phyloP scores from a whole-genome alignment of 2,888 invertebrate species.

The Allophyes oxyacanthae region DNA sequence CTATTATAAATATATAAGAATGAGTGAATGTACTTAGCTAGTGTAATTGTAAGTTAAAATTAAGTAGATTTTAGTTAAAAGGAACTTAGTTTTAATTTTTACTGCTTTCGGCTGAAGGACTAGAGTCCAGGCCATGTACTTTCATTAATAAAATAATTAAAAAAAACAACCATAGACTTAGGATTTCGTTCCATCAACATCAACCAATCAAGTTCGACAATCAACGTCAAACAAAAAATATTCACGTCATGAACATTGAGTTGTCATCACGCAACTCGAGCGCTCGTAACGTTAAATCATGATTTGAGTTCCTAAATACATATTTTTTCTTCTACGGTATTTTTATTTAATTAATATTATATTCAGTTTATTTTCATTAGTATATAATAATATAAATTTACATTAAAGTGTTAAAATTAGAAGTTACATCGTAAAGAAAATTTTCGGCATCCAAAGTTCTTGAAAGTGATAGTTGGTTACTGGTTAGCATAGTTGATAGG shows the following conservation, averaged over 20 bases:
- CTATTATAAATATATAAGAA: too few species aligned
- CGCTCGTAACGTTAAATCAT: slow-evolving; percentile 49
- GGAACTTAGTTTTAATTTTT: too few species aligned
- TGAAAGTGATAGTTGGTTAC: slow-evolving; percentile 62
- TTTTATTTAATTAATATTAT: slow-evolving; percentile 39
- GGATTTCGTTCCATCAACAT: too few species aligned
- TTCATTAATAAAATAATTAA: too few species aligned
- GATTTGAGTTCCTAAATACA: slow-evolving; percentile 50
- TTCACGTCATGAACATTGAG: slow-evolving; percentile 63
- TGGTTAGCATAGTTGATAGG: slow-evolving; percentile 57
- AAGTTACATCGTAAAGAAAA: slow-evolving; percentile 18
- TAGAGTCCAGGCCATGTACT: too few species aligned
- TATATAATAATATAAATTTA: slow-evolving; percentile 17
- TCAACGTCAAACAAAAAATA: slow-evolving; percentile 37
- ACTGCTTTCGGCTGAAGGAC: too few species aligned
- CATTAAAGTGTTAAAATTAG: slow-evolving; percentile 16
- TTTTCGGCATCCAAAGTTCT: slow-evolving; percentile 53
- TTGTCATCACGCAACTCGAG: slow-evolving; percentile 39
- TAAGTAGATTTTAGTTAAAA: too few species aligned
- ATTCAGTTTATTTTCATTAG: slow-evolving; percentile 34
- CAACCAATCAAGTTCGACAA: too few species aligned
- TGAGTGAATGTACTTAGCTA: too few species aligned
- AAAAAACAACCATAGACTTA: too few species aligned
- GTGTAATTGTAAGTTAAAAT: too few species aligned
- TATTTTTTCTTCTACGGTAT: slow-evolving; percentile 35